These are phyloP conservation scores for Ephialtes manifestator DNA, from an alignment of 2,888 invertebrate genomes.

Conservation along the genomic window DNA sequence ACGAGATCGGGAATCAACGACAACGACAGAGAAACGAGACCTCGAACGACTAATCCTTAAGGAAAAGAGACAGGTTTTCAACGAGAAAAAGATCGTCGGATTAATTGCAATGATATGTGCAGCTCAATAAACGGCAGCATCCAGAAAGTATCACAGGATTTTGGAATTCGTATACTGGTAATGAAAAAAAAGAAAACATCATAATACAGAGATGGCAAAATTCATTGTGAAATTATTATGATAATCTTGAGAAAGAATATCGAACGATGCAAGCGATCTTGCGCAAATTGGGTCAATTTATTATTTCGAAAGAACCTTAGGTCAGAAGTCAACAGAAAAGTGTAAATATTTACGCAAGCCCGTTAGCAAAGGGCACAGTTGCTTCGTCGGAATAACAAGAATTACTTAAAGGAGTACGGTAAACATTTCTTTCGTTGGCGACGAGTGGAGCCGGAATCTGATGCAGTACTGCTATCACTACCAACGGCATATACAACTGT, in stretches of 20 bases:
- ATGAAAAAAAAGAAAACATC: no score
- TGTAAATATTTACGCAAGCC: conserved; percentile 48
- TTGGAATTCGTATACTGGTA: not conserved
- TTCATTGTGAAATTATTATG: not conserved
- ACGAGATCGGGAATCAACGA: conserved; percentile 65
- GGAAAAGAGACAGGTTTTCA: conserved; percentile 37
- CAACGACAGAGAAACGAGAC: conserved; percentile 54
- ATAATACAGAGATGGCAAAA: not conserved
- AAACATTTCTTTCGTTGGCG: conserved; percentile 50
- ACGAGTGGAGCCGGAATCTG: conserved; percentile 4
- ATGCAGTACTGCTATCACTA: conserved; percentile 20
- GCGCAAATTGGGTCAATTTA: conserved; percentile 53
- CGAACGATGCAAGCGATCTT: not conserved
- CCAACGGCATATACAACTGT: conserved; percentile 15
- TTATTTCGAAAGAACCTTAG: conserved; percentile 18
- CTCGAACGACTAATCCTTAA: conserved; percentile 38
- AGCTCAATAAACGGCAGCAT: not conserved
- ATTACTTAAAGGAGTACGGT: conserved; percentile 39
- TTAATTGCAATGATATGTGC: not conserved
- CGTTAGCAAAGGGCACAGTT: conserved; percentile 33
- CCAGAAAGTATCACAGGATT: not conserved
- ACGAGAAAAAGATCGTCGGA: conserved; percentile 20
- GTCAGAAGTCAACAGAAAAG: conserved; percentile 22
- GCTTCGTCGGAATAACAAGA: conserved; percentile 37
- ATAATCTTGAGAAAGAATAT: not conserved